Base-by-base conservation (phyloP, 2,797 vertebrate species). In the Hirundo rustica region DNA sequence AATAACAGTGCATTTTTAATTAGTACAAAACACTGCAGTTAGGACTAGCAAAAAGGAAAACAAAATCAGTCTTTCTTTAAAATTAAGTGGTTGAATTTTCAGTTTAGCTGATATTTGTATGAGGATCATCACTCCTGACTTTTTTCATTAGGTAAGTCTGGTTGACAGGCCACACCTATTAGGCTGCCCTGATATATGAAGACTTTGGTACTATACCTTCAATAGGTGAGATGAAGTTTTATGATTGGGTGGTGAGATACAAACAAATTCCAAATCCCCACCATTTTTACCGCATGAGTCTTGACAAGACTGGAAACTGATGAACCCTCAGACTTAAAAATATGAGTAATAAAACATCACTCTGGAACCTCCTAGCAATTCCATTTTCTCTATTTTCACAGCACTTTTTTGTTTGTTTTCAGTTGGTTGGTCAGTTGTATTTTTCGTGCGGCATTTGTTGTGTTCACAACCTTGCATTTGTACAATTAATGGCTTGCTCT, bases 401-500 rank as follows among this genome's bases (percentile, higher is more conserved):
- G 18, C 1, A 3, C 2, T 47, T 73, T 58, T 71, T 14, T 51
- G 16, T 16, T 26, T 8, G 5, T 11, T 47, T 22, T 42, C 40
- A 42, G 40, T n/a, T 45, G 27, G 15, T 78, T 3, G 1, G 13
- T 48, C 1, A 0, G 4, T 34, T 13, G 29, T 61, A 29, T 53
- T 65, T 70, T 20, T 27, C 4, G 23, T 44, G 8, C 22, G 19
- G 65, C 21, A 74, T 44, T 21, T 16, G 26, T 75, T 7, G 23
- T 17, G 13, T 20, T 10, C 15, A 15, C 16, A 86, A 13, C 15
- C 16, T 75, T 50, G 26, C 11, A 38, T 71, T 83, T 67, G 25
- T 44, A 32, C 13, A 82, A 42, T 18, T 71, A 60, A 30, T 38
- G 22, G 5, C 12, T 64, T 83, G 44, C 11, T 45, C 40, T 54